These are phyloP conservation scores for Muscicapa striata DNA, from an alignment of 2,797 vertebrate genomes.

Conservation along the genomic window DNA sequence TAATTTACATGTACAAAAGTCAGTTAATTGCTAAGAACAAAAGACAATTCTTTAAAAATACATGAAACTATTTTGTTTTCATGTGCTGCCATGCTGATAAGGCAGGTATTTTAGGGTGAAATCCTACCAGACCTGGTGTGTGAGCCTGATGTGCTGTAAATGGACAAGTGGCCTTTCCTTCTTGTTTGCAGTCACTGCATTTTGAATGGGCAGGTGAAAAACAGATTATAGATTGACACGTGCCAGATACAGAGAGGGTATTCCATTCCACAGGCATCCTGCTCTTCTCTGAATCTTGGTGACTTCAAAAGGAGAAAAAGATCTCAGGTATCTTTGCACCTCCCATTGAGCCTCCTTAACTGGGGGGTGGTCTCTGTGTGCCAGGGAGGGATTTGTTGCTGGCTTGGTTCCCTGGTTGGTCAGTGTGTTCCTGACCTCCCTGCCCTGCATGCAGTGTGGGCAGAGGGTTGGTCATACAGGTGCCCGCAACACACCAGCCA, in stretches of 20 bases:
- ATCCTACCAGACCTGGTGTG: background rate
- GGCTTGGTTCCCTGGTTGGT: background rate
- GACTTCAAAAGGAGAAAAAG: constrained; percentile 29
- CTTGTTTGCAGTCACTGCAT: background rate
- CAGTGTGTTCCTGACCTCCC: rapidly evolving
- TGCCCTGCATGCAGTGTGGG: rapidly evolving
- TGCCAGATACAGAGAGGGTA: background rate
- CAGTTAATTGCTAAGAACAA: background rate
- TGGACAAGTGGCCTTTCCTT: background rate
- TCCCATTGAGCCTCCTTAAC: background rate
- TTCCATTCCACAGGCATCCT: background rate
- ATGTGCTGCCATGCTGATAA: background rate
- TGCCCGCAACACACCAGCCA: background rate
- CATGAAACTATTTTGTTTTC: background rate
- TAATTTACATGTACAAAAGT: background rate
- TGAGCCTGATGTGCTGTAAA: background rate
- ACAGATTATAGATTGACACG: background rate
- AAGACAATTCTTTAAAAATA: background rate
- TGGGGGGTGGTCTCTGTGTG: background rate
- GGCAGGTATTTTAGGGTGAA: background rate
- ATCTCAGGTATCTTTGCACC: constrained; percentile 27
- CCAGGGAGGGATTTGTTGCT: constrained; percentile 9
- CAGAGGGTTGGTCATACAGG: rapidly evolving
- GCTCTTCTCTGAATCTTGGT: constrained; percentile 22
- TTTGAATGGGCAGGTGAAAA: background rate